Percentiles rank a stretch among this genome's conserved stretches.
Evolutionary conservation across 2,888 invertebrate genomes (phyloP).

Genomic region (Erebia palarica): DNA sequence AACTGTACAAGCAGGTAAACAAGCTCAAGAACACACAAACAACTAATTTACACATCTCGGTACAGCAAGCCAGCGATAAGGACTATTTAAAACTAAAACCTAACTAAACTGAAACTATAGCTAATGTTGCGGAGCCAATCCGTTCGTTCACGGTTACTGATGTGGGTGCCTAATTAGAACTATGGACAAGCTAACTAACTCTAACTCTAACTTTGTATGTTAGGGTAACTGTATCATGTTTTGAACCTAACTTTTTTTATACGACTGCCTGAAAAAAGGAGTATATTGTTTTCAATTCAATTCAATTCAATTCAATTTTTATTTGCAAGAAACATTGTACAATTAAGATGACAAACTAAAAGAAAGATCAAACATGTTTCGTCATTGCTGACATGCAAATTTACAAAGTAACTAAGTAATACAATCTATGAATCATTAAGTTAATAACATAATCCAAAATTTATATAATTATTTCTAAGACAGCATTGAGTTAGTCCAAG

Average conservation of each 20-base stretch:
- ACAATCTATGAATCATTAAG: too few relatives aligned
- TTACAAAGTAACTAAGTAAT: too few relatives aligned
- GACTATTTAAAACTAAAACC: not conserved
- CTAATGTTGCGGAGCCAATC: slow-evolving; percentile 11
- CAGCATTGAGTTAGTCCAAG: too few relatives aligned
- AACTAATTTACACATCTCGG: slow-evolving; percentile 10
- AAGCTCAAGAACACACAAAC: slow-evolving; percentile 1
- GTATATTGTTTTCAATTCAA: too few relatives aligned
- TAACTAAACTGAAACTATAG: not conserved
- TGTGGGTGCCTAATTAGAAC: not conserved
- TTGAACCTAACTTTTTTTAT: not conserved
- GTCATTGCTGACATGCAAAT: too few relatives aligned
- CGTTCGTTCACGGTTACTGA: not conserved
- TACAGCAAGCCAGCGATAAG: not conserved
- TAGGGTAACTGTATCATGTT: not conserved
- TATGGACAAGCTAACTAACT: slow-evolving; percentile 3
- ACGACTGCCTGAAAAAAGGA: too few relatives aligned
- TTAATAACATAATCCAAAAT: too few relatives aligned
- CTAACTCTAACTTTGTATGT: slow-evolving; percentile 8
- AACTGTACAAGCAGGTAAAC: not conserved
- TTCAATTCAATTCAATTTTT: too few relatives aligned
- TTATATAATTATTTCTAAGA: too few relatives aligned
- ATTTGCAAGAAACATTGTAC: too few relatives aligned
- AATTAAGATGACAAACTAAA: too few relatives aligned
- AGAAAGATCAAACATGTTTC: too few relatives aligned